Base-by-base conservation (phyloP, 1,140 invertebrate species). In the Conus betulinus region DNA sequence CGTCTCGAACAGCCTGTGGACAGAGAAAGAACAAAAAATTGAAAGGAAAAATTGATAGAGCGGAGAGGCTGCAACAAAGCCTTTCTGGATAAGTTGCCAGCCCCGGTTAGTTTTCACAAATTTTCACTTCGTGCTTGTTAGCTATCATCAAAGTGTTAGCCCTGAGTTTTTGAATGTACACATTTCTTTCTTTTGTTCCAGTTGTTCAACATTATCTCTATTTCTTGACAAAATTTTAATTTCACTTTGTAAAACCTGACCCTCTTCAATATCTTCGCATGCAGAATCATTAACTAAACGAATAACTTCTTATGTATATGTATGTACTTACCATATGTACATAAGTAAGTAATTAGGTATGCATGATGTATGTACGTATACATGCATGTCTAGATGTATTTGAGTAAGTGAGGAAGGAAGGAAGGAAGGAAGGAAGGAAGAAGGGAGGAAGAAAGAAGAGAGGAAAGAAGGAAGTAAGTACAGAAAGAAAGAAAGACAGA, bases 1-100 rank as follows among this genome's bases (percentile, higher is more conserved):
- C 4, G 92, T 93, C 85, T 94, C 91, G 84, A 93, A 93, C 83
- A 93, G 91, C 55, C 93, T 93, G 88, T 74, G 92, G 91, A 25
- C 83, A 71, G 17, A 15, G 52, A 51, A 23, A 51, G 57, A 23
- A 86, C 15, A n/a, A 10, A n/a, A 10, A 13, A 20, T 63, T 1
- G 60, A 13, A 20, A 20, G 1, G 7, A 60, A 20, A 63, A 63
- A 63, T 11, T 13, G 60, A 63, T 20, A 7, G 67, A 20, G 10
- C 1, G 67, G 11, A 20, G 67, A n/a, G 20, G 67, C 6, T 6
- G 20, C 17, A n/a, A 71, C 0, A 20, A 20, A 71, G 11, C 17
- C 17, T 51, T 27, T 52, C 39, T 52, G 79, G 79, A 10, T 20
- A 51, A 39, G 8, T 27, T 51, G 23, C 17, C 23, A 8, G 78